Evolutionary conservation across 2,797 vertebrate genomes (phyloP).

Genomic region (Xiphorhynchus erythropygius): DNA sequence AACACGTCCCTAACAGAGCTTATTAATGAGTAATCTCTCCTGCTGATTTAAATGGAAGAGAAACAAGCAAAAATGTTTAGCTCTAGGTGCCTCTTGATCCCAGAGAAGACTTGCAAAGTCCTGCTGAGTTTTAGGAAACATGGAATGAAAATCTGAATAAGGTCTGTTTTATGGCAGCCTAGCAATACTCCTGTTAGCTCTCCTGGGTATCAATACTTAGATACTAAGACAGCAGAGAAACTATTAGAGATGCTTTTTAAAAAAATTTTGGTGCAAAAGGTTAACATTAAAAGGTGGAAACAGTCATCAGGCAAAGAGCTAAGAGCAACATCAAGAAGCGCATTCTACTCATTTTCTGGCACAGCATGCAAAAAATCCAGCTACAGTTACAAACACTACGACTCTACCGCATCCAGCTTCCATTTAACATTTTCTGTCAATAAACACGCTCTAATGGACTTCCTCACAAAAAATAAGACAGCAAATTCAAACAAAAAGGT

Average conservation of each 20-base stretch:
- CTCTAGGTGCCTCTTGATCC: constrained; percentile 62
- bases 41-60: constrained; percentile 20
- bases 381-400: constrained; percentile 42
- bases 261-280: background rate
- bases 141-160: constrained; percentile 74
- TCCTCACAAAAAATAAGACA: constrained; percentile 54
- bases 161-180: constrained; percentile 69
- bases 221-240: background rate
- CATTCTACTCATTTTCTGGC: constrained; percentile 66
- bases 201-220: constrained; percentile 52
- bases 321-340: constrained; percentile 72
- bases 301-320: constrained; percentile 72
- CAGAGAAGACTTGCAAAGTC: constrained; percentile 71
- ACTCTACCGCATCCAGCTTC: constrained; percentile 41
- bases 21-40: background rate
- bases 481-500: constrained; percentile 48
- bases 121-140: constrained; percentile 32
- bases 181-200: constrained; percentile 72
- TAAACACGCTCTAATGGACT: constrained; percentile 61
- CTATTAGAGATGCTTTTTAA: background rate
- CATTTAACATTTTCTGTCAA: constrained; percentile 63
- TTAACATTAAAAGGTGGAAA: constrained; percentile 15
- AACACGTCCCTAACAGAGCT: background rate
- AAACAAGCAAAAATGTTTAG: constrained; percentile 12
- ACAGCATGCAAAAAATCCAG: constrained; percentile 75